Conservation (phyloP, 2,888 invertebrate genomes). For the Ornithoptera priamus region DNA sequence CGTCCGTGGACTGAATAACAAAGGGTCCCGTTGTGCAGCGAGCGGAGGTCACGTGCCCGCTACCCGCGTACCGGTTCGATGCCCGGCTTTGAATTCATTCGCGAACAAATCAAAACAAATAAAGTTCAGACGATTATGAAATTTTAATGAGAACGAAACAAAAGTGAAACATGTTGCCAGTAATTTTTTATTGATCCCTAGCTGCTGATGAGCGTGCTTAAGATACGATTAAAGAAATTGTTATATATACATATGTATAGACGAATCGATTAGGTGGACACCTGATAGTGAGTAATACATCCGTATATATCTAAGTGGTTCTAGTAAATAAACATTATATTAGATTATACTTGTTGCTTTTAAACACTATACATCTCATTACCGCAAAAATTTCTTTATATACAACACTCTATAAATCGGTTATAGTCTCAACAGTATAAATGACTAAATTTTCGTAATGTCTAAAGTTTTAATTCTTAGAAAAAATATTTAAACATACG, state of each 20-base stretch:
- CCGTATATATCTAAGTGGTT: too few species aligned
- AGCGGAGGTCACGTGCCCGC: slow-evolving; percentile 66
- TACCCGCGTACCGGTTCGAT: slow-evolving; percentile 58
- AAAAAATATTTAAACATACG: too few species aligned
- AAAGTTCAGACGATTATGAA: neutral
- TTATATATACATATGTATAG: neutral
- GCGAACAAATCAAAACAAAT: slow-evolving; percentile 34
- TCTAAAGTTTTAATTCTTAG: too few species aligned
- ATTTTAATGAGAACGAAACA: neutral
- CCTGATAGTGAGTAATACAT: too few species aligned
- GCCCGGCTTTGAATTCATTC: slow-evolving; percentile 41
- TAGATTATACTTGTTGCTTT: too few species aligned
- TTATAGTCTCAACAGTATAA: too few species aligned
- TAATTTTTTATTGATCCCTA: neutral
- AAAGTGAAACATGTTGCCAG: neutral
- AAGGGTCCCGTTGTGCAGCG: slow-evolving; percentile 54
- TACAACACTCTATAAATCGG: too few species aligned
- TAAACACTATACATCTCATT: too few species aligned
- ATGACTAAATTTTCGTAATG: too few species aligned
- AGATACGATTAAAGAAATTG: neutral
- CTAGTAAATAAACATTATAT: too few species aligned
- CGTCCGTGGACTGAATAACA: slow-evolving; percentile 59
- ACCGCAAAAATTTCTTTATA: too few species aligned
- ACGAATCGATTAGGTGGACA: too few species aligned
- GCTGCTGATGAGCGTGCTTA: neutral